Base-by-base conservation (phyloP, 2,888 invertebrate genomes). In the Tipula lateralis region DNA sequence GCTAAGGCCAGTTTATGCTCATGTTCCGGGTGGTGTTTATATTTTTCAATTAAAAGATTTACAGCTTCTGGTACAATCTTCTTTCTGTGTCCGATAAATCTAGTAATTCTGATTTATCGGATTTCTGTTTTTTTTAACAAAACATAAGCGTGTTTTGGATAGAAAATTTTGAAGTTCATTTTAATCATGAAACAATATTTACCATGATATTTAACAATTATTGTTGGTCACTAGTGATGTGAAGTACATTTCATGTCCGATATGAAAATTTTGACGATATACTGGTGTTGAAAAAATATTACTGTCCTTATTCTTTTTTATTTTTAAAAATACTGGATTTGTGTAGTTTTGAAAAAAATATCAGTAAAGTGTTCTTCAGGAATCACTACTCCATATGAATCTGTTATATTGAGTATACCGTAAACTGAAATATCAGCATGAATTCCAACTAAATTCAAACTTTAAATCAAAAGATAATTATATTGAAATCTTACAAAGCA, bases 31-130 rank as follows among this genome's bases (percentile, higher is more conserved):
- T 81, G 29, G 29, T 81, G 9, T 2, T 24, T 29, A 29, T 7
- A 29, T 29, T 81, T 81, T 81, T 81, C 9, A 13, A 81, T n/a
- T 81, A 81, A 29, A 5, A 81, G n/a, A 81, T 81, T 6, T 13
- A 81, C 29, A 1, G 81, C 24, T 9, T 81, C 29, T 9, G 29
- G 81, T 12, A 81, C 29, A 29, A 81, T 81, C 29, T 7, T 13
- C 29, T 81, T 81, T 81, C 81, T 24, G 29, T 29, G n/a, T 81
- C 29, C n/a, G 81, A 81, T 81, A 81, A 81, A 81, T 81, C 24
- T 9, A 34, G 34, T 34, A 34, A 34, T n/a, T n/a, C n/a, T n/a
- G n/a, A n/a, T n/a, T n/a, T n/a, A n/a, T n/a, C n/a, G n/a, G n/a
- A n/a, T n/a, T n/a, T n/a, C n/a, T n/a, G n/a, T n/a, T n/a, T n/a